Evolutionary conservation across 2,888 invertebrate genomes (phyloP).

Genomic region (Agrochola lota): DNA sequence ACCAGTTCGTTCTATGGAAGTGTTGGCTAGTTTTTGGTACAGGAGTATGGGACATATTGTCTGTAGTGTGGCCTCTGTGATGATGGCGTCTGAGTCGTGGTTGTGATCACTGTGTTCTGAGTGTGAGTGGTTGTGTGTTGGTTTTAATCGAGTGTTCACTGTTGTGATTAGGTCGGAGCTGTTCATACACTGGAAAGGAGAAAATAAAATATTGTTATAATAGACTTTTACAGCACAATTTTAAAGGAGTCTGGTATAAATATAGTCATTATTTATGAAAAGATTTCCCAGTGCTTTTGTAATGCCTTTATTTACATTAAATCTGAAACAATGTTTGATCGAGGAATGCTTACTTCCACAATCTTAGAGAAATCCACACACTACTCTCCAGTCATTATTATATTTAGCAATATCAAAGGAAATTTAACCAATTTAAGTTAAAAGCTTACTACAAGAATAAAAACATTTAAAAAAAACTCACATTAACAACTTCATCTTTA

Average conservation of each 20-base stretch:
- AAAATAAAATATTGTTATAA: neutral
- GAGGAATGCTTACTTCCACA: neutral
- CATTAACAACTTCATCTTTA: conserved; percentile 84
- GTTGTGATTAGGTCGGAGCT: conserved; percentile 86
- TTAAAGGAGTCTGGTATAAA: neutral
- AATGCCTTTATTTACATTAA: neutral
- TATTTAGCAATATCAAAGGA: neutral
- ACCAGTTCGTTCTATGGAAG: conserved; percentile 88
- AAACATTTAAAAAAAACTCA: conserved; percentile 73
- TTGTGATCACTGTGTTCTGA: conserved; percentile 67
- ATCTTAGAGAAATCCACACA: neutral
- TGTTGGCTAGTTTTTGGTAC: conserved; percentile 91
- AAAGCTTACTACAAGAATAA: neutral
- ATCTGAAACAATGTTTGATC: neutral
- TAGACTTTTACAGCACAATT: neutral
- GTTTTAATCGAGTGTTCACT: conserved; percentile 84
- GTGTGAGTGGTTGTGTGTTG: conserved; percentile 73
- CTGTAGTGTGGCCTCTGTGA: conserved; percentile 83
- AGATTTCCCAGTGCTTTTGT: neutral
- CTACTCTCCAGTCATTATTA: neutral
- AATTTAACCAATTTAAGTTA: too few species aligned
- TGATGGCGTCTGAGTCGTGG: conserved; percentile 68
- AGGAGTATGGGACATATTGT: conserved; percentile 92
- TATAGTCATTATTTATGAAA: neutral
- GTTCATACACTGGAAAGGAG: conserved; percentile 85